Base-by-base conservation (phyloP, 1,140 invertebrate genomes). In the Zaprionus kolodkinae region DNA sequence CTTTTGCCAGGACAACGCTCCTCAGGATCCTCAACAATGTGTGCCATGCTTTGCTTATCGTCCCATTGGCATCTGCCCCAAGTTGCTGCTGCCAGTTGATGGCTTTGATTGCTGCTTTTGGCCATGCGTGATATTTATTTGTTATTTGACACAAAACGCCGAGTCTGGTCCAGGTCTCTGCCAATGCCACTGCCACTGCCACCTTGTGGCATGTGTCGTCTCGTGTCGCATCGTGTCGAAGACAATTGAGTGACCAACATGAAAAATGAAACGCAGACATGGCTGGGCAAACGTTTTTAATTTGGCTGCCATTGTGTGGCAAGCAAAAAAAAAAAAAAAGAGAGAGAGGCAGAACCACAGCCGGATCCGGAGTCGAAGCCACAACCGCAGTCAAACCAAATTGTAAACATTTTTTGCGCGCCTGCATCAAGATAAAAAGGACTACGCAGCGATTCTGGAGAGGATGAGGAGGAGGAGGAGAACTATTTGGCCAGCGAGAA, bases 51-150 rank as follows among this genome's bases (percentile, higher is more conserved):
- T 64, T 70, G 68, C 65, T 78, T 88, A 84, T 84, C 78, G 45
- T 54, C 27, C 38, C 55, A 79, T 88, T 89, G 85, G 74, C 85
- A 88, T 88, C 84, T 84, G 67, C 70, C 78, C 62, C 13, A 6
- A n/a, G 50, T 68, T 74, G 62, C 35, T 57, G 66, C 48, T 76
- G 84, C 54, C 73, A 79, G 78, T 82, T 90, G 88, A 81, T 86
- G 81, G 69, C 81, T 83, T 81, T 87, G 87, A 91, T 84, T 91
- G 83, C 88, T 82, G 72, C 75, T 91, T 91, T 91, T 87, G 83
- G 87, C 72, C 88, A 90, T 91, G 80, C 83, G 83, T 91, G 87
- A 84, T 91, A 91, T 91, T 91, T 91, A 91, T 91, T 91, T 87
- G 87, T 91, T 91, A 91, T 90, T 81, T 91, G 87, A 87, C 83